Conservation (phyloP, 2,888 invertebrate species). For the Imbricaverruca yamaguchii region DNA sequence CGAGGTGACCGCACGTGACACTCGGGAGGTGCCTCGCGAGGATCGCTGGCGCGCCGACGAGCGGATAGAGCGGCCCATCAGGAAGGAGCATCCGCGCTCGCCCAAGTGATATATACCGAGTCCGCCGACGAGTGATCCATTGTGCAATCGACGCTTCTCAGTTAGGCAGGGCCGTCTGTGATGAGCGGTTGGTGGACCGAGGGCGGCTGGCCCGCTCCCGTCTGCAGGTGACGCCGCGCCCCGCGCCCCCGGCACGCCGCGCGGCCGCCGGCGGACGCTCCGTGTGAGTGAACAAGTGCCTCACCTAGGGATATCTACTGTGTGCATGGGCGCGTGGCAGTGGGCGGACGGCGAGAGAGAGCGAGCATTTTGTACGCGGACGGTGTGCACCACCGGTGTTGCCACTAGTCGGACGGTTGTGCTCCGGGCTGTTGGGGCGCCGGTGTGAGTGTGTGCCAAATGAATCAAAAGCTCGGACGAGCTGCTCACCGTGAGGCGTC, state of each 20-base stretch:
- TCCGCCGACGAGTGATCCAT: constrained; percentile 16
- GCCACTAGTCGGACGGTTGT: constrained; percentile 16
- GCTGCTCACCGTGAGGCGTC: background rate
- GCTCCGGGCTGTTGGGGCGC: background rate
- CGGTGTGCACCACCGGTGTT: no score
- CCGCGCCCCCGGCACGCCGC: background rate
- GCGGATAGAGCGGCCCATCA: constrained; percentile 15
- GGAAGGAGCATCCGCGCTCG: constrained; percentile 2
- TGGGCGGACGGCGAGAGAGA: background rate
- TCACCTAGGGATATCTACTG: background rate
- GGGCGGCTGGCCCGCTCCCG: background rate
- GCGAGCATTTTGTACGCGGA: background rate
- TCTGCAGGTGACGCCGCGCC: no score
- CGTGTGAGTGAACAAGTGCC: constrained; percentile 7
- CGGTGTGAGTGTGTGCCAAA: constrained; percentile 9
- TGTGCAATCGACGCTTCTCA: constrained; percentile 19
- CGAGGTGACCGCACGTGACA: background rate
- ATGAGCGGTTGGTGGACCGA: background rate
- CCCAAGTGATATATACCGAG: constrained; percentile 17
- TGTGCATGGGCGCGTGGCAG: background rate
- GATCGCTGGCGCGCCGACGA: background rate
- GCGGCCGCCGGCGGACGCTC: background rate
- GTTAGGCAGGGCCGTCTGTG: constrained; percentile 6
- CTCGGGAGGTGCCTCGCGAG: background rate
- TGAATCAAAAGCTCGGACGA: constrained; percentile 12